Conservation (phyloP, 1,140 invertebrate species). For the Calosoma granatense region DNA sequence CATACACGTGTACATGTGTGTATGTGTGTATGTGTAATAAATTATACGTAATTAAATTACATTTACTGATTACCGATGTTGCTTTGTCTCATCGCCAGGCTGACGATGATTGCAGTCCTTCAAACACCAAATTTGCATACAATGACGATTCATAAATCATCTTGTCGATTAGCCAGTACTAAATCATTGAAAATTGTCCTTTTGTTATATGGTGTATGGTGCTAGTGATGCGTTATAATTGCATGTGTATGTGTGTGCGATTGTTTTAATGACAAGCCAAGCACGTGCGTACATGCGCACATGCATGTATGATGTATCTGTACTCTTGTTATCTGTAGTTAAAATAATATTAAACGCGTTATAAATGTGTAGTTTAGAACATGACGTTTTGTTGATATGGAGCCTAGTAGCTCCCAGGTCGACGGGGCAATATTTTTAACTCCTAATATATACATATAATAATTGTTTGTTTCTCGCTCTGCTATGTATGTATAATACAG, state of each 20-base stretch:
- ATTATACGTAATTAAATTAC: slow-evolving; percentile 2
- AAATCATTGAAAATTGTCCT: neutral
- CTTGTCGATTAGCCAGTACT: neutral
- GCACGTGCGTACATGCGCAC: neutral
- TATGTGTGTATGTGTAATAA: slow-evolving; percentile 7
- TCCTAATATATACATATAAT: too few species aligned
- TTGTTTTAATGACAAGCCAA: neutral
- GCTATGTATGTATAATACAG: too few species aligned
- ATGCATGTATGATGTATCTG: neutral
- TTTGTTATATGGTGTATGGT: too few species aligned
- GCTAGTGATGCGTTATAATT: too few species aligned
- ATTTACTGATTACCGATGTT: neutral
- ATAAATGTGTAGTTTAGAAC: too few species aligned
- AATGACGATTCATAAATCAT: neutral
- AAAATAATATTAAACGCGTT: neutral
- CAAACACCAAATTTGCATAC: neutral
- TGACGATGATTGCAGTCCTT: slow-evolving; percentile 6
- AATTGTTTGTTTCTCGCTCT: too few species aligned
- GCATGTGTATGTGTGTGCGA: neutral
- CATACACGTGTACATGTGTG: too few species aligned
- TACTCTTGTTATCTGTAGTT: neutral
- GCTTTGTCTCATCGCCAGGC: neutral
- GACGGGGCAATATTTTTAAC: too few species aligned
- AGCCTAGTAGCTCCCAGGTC: too few species aligned
- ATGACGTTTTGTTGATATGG: too few species aligned